Evolutionary conservation across 2,797 vertebrate genomes (phyloP), one percentile per base, ranked within the genome.

Genomic region (Microtus agrestis): DNA sequence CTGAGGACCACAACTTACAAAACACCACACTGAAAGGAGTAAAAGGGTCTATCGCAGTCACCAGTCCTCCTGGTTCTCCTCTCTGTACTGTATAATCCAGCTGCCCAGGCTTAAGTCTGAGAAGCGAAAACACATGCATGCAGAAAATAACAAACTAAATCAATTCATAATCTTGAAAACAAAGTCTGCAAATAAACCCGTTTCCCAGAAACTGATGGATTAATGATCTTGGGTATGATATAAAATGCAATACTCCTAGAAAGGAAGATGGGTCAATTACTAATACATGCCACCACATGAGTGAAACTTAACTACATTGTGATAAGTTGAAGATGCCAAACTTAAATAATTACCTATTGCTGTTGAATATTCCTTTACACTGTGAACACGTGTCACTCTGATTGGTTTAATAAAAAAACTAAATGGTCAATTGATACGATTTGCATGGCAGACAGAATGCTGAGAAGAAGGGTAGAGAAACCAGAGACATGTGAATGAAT

Each of bases 231-330:
- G 78, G 27, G 14, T 67, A 25, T n/a, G 61, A 71, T 19, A n/a
- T 59, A 59, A 71, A 94, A 65, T 82, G 5, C 76, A 97, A 89
- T 79, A 34, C 1, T 48, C 12, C 4, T 43, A 80, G 31, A 21
- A 76, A 51, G 80, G 59, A 95, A 91, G 78, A 79, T 13, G 25
- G 29, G 40, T 86, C 19, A 65, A 0, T 77, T 86, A 34, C 13
- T n/a, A 59, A 88, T 17, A 71, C 4, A 14, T 23, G 9, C 3
- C 79, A 63, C 27, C 31, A 78, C 37, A 13, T 37, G 48, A 31
- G n/a, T 92, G 31, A 82, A 74, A 73, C 90, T 93, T 90, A 81
- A 90, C 54, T 11, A 12, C 40, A 63, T 89, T 73, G 51, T 13
- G 61, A 17, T 69, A 89, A 93, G 43, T 87, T 27, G 86, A 89